Percentiles rank a stretch among this genome's conserved stretches.
phyloP scores from a whole-genome alignment of 92 coral and sea anemone species.

The Palythoa heliodiscus region DNA sequence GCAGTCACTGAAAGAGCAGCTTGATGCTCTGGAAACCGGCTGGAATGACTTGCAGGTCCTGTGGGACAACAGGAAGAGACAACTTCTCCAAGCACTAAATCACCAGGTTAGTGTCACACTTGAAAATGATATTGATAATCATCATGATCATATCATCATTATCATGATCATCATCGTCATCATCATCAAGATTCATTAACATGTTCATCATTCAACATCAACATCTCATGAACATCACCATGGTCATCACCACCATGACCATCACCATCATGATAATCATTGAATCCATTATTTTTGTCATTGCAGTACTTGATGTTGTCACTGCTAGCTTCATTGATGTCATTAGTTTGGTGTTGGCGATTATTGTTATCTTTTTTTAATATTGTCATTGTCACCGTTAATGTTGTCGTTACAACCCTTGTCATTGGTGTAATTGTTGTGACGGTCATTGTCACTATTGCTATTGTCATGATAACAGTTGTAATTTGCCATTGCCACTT shows the following conservation, averaged over 20 bases:
- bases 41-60: constrained; percentile 93
- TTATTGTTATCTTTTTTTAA: neutral
- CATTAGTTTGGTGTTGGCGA: too few species aligned
- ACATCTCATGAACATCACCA: too few species aligned
- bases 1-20: constrained; percentile 95
- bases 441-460: neutral
- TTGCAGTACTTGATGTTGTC: too few species aligned
- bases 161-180: neutral
- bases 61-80: constrained; percentile 94
- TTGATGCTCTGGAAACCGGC: constrained; percentile 87
- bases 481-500: too few species aligned
- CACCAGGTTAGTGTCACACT: constrained; percentile 72
- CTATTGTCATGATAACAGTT: too few species aligned
- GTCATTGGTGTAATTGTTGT: too few species aligned
- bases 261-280: neutral
- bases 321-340: too few species aligned
- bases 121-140: neutral
- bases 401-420: neutral
- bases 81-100: constrained; percentile 87
- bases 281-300: too few species aligned
- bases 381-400: neutral
- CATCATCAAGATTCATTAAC: too few species aligned
- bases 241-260: neutral
- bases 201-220: too few species aligned
- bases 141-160: neutral